Percentiles rank a stretch among this genome's conserved stretches.
These are phyloP conservation scores for Ormyrus rosae DNA, from an alignment of 2,888 invertebrate species.

Conservation along the genomic window DNA sequence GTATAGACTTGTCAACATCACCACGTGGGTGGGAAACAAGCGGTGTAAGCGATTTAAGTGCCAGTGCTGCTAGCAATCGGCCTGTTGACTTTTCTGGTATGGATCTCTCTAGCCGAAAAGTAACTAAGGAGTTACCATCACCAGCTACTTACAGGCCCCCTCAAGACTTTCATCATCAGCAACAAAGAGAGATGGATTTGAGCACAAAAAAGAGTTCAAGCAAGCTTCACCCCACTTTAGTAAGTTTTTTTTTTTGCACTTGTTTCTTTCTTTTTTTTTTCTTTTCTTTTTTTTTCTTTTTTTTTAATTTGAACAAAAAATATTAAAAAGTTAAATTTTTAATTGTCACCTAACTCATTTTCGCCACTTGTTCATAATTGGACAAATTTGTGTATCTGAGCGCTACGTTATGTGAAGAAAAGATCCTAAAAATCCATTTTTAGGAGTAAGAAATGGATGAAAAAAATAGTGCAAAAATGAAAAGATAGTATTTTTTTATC, in stretches of 20 bases:
- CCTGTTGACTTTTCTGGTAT: slow-evolving; percentile 73
- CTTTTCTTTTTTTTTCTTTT: too few relatives aligned
- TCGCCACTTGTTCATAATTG: too few relatives aligned
- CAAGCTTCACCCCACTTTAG: slow-evolving; percentile 66
- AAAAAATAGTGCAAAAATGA: too few relatives aligned
- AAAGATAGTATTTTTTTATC: too few relatives aligned
- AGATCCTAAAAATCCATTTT: too few relatives aligned
- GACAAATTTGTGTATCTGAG: too few relatives aligned
- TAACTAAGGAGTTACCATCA: slow-evolving; percentile 52
- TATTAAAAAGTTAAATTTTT: too few relatives aligned
- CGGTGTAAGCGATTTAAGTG: slow-evolving; percentile 52
- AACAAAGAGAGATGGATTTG: slow-evolving; percentile 72
- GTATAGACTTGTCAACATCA: slow-evolving; percentile 71
- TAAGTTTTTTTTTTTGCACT: background rate
- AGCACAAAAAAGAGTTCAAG: slow-evolving; percentile 68
- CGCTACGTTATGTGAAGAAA: too few relatives aligned
- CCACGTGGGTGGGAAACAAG: slow-evolving; percentile 68
- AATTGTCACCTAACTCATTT: too few relatives aligned
- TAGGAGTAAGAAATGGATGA: too few relatives aligned
- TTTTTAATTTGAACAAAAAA: too few relatives aligned
- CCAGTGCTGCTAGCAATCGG: slow-evolving; percentile 56
- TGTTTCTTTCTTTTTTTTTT: too few relatives aligned
- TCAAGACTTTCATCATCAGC: slow-evolving; percentile 64
- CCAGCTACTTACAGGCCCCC: slow-evolving; percentile 57
- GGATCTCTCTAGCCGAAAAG: slow-evolving; percentile 72